phyloP scores from a whole-genome alignment of 2,797 vertebrate species.

The Pterois miles region DNA sequence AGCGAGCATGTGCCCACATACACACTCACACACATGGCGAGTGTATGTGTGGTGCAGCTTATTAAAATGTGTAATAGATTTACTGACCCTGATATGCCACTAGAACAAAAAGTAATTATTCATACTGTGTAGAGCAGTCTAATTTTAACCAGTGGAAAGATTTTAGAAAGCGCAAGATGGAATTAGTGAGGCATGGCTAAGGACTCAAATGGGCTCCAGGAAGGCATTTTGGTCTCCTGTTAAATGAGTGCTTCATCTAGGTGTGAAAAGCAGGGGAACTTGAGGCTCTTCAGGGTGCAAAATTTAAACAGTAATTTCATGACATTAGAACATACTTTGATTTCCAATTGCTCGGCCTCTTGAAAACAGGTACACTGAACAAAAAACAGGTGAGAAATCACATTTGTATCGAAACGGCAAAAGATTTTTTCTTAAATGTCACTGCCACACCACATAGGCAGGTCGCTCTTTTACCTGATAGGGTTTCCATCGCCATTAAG shows the following conservation, averaged over 20 bases:
- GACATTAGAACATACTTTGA: constrained; percentile 63
- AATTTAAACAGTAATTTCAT: constrained; percentile 66
- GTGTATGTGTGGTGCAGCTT: constrained; percentile 72
- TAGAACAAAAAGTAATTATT: constrained; percentile 88
- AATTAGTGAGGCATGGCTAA: constrained; percentile 87
- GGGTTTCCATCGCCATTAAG: constrained; percentile 28
- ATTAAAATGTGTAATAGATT: constrained; percentile 89
- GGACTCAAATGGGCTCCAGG: constrained; percentile 80
- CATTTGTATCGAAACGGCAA: constrained; percentile 28
- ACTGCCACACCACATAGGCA: constrained; percentile 24
- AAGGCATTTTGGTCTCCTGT: constrained; percentile 75
- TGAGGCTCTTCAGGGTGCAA: constrained; percentile 39
- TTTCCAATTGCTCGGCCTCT: constrained; percentile 47
- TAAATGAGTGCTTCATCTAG: constrained; percentile 80
- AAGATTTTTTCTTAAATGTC: constrained; percentile 57
- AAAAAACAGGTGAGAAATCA: constrained; percentile 10
- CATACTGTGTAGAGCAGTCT: constrained; percentile 82
- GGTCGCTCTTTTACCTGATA: constrained; percentile 58
- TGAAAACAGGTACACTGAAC: constrained; percentile 11
- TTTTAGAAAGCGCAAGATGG: constrained; percentile 88
- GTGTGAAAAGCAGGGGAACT: constrained; percentile 65
- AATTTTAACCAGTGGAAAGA: constrained; percentile 85
- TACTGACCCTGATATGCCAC: constrained; percentile 87
- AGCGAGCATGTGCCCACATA: constrained; percentile 46
- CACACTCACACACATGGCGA: constrained; percentile 31